These are phyloP conservation scores for Hypselothyrea guttata DNA, from an alignment of 2,888 invertebrate species.

Conservation along the genomic window DNA sequence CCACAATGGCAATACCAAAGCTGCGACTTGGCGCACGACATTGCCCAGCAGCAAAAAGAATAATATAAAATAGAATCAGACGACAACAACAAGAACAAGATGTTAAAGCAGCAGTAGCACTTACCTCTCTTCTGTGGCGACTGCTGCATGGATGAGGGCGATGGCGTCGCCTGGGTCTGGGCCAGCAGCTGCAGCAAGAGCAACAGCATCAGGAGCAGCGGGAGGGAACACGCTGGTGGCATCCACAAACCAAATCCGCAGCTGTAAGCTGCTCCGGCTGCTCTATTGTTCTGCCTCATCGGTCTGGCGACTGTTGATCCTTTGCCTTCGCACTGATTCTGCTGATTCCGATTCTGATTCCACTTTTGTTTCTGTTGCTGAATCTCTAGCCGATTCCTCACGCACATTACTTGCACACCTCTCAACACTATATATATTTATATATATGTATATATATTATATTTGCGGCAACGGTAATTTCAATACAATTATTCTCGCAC, in stretches of 20 bases:
- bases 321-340: slow-evolving; percentile 12
- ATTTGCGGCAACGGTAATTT: slow-evolving; percentile 6
- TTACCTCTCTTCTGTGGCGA: slow-evolving; percentile 82
- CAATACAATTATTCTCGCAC: background rate
- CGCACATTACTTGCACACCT: slow-evolving; percentile 29
- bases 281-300: slow-evolving; percentile 57
- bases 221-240: slow-evolving; percentile 46
- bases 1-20: slow-evolving; percentile 16
- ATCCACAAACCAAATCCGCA: slow-evolving; percentile 63
- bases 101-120: slow-evolving; percentile 14
- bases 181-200: slow-evolving; percentile 76
- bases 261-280: slow-evolving; percentile 38
- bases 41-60: slow-evolving; percentile 2
- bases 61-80: background rate
- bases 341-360: background rate
- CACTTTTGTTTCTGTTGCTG: background rate
- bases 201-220: slow-evolving; percentile 57
- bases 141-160: slow-evolving; percentile 81
- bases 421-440: slow-evolving; percentile 17
- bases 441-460: slow-evolving; percentile 9
- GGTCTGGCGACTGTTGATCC: slow-evolving; percentile 46
- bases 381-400: background rate
- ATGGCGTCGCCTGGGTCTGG: slow-evolving; percentile 78
- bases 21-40: slow-evolving; percentile 18
- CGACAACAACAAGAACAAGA: background rate